Evolutionary conservation across 92 coral and sea anemone species (phyloP), one percentile per base, ranked within the genome.

Genomic region (Anthopleura xanthogrammica): DNA sequence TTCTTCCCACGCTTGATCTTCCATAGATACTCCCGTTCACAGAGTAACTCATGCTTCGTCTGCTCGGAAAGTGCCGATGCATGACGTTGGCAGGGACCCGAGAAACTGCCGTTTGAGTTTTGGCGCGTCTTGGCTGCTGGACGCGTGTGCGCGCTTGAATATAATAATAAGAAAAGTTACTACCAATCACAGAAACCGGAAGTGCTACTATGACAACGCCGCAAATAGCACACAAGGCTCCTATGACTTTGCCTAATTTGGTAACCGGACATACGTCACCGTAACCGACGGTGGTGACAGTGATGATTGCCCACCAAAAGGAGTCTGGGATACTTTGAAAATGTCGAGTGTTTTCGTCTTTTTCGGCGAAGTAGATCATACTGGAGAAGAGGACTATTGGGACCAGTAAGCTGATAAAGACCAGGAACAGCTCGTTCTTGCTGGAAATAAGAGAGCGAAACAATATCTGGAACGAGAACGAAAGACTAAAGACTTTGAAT

Each of bases 291-390:
- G 99, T 96, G 3, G 99, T 96, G 81, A 96, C 94, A 6, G 99
- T 96, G 20, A 96, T 98, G 46, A 96, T 88, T 22, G 99, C 97
- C 99, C 99, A 96, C 99, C 99, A 96, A 62, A 96, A 92, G 78
- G 99, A 94, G 77, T 96, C 98, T 82, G 97, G 98, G 83, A 94
- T 93, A 74, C 94, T 96, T 54, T 92, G 93, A 42, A 96, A 96
- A 92, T 92, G 91, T 83, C 90, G 93, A 39, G 77, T 50, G 85
- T 96, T 96, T 42, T 82, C 79, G n/a, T 96, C 98, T 70, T 89
- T 96, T 83, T 96, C 99, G 0, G 97, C 99, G 76, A 92, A 90
- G 76, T 96, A 94, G 19, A 96, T 96, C 86, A 96, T 94, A 40
- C 98, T 92, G 8, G 99, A 96, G 80, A 96, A 96, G 50, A 96